Evolutionary conservation across 2,113 vertebrate genomes (phyloP).

Genomic region (Cacatua alba): DNA sequence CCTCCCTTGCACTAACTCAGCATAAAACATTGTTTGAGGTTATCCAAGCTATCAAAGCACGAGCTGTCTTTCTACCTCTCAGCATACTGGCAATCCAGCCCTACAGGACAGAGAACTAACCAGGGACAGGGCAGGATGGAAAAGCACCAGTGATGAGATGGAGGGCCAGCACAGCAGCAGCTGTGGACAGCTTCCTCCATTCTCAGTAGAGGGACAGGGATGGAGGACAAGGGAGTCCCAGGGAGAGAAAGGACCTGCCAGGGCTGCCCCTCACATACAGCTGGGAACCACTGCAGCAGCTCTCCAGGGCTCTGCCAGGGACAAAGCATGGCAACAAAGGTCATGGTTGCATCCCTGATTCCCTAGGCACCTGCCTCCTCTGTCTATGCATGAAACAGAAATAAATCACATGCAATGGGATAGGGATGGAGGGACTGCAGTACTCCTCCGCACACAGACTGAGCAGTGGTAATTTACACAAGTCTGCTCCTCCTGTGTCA

Average conservation of each 20-base stretch:
- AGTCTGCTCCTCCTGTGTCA: background rate
- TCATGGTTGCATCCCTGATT: background rate
- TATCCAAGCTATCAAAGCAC: background rate
- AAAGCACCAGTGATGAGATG: background rate
- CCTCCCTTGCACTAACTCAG: background rate
- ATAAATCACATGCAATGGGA: background rate
- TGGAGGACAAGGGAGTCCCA: background rate
- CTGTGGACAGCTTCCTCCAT: background rate
- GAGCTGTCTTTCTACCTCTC: background rate
- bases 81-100: rapidly evolving
- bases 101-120: background rate
- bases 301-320: background rate
- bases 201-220: background rate
- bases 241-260: background rate
- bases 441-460: background rate
- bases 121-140: background rate
- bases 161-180: background rate
- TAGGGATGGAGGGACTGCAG: background rate
- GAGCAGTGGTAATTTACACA: background rate
- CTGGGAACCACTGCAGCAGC: rapidly evolving
- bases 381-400: background rate
- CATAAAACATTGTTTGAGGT: background rate
- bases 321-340: background rate
- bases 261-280: background rate
- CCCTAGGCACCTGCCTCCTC: background rate